Evolutionary conservation across 2,888 invertebrate species (phyloP).

Genomic region (Parelbella ahira): DNA sequence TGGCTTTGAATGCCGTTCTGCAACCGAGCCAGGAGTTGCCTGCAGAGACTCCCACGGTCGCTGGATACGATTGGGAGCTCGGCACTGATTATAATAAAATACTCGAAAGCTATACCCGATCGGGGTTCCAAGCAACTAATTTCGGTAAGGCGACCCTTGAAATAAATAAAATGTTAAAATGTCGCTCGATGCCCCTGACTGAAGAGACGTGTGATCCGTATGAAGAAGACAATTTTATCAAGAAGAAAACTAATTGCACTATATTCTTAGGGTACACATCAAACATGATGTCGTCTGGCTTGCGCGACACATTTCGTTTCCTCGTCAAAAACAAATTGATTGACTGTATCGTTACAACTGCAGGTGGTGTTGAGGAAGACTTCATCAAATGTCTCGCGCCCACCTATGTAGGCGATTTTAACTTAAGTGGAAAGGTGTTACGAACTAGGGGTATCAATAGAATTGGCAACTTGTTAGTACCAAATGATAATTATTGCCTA

Average conservation of each 20-base stretch:
- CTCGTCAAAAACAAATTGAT: constrained; percentile 84
- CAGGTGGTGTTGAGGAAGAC: constrained; percentile 99
- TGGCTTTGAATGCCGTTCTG: constrained; percentile 86
- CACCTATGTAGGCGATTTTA: constrained; percentile 95
- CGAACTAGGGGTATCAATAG: constrained; percentile 93
- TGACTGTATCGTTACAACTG: constrained; percentile 98
- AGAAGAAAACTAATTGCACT: constrained; percentile 90
- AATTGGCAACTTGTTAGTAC: constrained; percentile 94
- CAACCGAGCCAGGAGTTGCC: constrained; percentile 85
- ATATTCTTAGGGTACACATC: constrained; percentile 99
- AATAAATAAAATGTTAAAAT: constrained; percentile 94
- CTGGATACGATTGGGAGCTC: constrained; percentile 96
- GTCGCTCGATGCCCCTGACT: constrained; percentile 84
- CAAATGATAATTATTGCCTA: constrained; percentile 98
- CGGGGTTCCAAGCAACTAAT: constrained; percentile 99
- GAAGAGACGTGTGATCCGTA: constrained; percentile 84
- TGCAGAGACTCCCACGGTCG: constrained; percentile 83
- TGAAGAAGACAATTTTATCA: constrained; percentile 90
- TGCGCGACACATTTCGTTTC: constrained; percentile 94
- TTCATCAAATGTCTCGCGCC: constrained; percentile 98
- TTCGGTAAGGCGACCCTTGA: constrained; percentile 95
- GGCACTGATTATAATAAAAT: constrained; percentile 93
- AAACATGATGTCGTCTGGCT: constrained; percentile 97
- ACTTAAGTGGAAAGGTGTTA: constrained; percentile 88
- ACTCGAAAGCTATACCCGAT: constrained; percentile 87